Conservation (phyloP, 2,797 vertebrate genomes). For the Yasuhikotakia modesta region DNA sequence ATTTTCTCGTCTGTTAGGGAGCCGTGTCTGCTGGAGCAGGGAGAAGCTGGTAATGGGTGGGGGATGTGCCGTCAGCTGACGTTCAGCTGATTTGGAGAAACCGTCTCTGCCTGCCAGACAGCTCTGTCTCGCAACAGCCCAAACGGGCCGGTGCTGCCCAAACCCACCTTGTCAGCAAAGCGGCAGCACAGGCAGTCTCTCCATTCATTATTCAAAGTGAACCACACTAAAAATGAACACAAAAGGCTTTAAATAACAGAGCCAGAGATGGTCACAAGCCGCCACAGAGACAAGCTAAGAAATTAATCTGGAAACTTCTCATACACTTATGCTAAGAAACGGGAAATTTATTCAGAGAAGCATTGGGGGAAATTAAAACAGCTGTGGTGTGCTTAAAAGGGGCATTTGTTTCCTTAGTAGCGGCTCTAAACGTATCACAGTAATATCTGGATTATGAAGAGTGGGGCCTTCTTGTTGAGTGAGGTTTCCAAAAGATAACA, state of each 20-base stretch:
- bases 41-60: conserved; percentile 8
- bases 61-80: conserved; percentile 51
- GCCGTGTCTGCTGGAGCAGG: conserved; percentile 11
- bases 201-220: conserved; percentile 41
- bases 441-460: not conserved
- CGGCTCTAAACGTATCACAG: not conserved
- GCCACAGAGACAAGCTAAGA: not conserved
- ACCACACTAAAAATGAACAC: conserved; percentile 23
- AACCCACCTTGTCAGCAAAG: conserved; percentile 50
- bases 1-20: conserved; percentile 12
- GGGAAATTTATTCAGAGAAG: conserved; percentile 19
- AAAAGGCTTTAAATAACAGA: conserved; percentile 39
- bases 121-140: conserved; percentile 35
- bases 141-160: conserved; percentile 32
- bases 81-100: conserved; percentile 54
- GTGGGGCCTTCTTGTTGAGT: not conserved
- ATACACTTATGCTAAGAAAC: conserved; percentile 17
- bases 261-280: not conserved
- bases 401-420: not conserved
- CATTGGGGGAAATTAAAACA: conserved; percentile 11
- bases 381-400: not conserved
- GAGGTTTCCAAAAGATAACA: conserved; percentile 12
- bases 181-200: not conserved
- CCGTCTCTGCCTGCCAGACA: conserved; percentile 39
- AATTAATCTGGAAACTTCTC: conserved; percentile 12